These are phyloP conservation scores for Coronaproctus castanopsis DNA, from an alignment of 2,888 invertebrate species.

Conservation along the genomic window DNA sequence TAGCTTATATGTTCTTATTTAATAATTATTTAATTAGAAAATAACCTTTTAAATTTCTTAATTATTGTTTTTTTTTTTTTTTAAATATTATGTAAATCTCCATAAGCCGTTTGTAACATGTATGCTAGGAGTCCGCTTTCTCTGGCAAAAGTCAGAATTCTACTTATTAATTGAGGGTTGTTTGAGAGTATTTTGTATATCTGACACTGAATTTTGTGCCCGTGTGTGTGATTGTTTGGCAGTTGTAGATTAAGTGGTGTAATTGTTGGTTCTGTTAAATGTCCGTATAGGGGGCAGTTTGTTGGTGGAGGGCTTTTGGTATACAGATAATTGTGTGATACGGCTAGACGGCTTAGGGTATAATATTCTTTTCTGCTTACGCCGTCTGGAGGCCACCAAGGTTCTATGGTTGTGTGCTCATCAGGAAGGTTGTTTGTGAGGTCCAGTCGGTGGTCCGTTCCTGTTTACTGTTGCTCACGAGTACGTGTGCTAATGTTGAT, in stretches of 20 bases:
- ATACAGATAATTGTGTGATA: neutral
- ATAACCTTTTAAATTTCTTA: no score
- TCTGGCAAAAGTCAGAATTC: neutral
- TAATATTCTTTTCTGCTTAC: neutral
- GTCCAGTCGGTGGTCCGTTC: neutral
- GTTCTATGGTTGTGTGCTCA: neutral
- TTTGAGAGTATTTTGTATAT: neutral
- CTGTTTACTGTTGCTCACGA: neutral
- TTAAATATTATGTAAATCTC: no score
- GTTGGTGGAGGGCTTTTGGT: neutral
- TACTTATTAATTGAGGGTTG: neutral
- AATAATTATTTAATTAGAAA: no score
- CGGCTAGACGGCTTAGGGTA: neutral
- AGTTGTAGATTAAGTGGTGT: neutral
- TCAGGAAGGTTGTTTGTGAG: neutral
- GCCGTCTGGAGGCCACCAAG: neutral
- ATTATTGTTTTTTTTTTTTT: no score
- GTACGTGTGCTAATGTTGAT: no score
- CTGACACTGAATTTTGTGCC: neutral
- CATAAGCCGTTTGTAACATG: no score
- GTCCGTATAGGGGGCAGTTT: neutral
- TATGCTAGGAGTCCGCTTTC: neutral
- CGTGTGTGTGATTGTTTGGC: neutral
- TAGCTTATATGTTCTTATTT: no score
- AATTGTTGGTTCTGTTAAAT: neutral